Evolutionary conservation across 2,113 vertebrate species (phyloP), one percentile per base, ranked within the genome.

Genomic region (Campylorhamphus procurvoides): DNA sequence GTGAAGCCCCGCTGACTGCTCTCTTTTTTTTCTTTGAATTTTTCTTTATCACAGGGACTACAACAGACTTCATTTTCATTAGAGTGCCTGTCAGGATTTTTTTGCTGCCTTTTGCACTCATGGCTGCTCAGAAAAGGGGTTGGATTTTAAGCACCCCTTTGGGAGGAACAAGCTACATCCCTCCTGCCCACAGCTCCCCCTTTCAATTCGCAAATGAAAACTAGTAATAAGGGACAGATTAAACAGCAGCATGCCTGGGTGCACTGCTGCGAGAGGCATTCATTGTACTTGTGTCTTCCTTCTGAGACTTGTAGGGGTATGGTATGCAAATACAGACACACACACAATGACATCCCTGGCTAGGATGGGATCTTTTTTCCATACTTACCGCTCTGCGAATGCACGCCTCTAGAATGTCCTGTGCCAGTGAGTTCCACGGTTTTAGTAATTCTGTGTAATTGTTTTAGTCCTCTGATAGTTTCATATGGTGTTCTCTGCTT

Each of bases 201-300:
- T 93, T 96, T 76, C 64, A 71, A 74, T 95, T 91, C 92, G 87
- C 55, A 78, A 80, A 88, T 81, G 79, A 76, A 90, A 91, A 86
- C 59, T 77, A 25, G 59, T 49, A 87, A 50, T 90, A 85, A 76
- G 67, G 84, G 81, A 74, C 90, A 83, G 50, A 94, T 96, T 93
- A 91, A 93, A 67, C 55, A 77, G 82, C 84, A 93, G 66, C 84
- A 50, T 73, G 87, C 55, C 84, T 80, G 87, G 50, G 42, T 91
- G 59, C 67, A 31, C 50, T 74, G 72, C 58, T 79, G 56, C 2
- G 2, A 85, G 47, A 67, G 58, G 33, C 55, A 84, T 90, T 89
- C 18, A 0, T 1, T 59, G 67, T 58, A 59, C 46, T 85, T 42
- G 18, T 60, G 33, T 66, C 71, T 90, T 75, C 71, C 59, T 90